A percentile compares a stretch with the other conserved stretches of the same genome.
These are phyloP conservation scores for Phrynosoma blainvillii DNA, from an alignment of 2,113 vertebrate genomes.

Conservation along the genomic window DNA sequence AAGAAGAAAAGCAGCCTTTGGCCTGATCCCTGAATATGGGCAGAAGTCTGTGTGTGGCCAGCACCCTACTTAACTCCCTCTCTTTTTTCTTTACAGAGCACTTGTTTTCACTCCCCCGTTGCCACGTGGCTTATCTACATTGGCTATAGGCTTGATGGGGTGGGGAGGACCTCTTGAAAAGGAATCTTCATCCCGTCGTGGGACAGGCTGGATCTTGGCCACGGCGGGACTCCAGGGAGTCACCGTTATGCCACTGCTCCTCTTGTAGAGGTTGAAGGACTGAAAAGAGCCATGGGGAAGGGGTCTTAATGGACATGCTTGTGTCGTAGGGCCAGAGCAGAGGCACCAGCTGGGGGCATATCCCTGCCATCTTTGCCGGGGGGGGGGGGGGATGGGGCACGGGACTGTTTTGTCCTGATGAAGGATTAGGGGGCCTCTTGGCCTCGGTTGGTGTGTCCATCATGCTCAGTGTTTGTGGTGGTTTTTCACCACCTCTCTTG, in stretches of 20 bases:
- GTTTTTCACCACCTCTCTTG: neutral
- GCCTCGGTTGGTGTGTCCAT: neutral
- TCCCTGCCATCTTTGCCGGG: neutral
- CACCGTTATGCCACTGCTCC: neutral
- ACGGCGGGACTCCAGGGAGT: neutral
- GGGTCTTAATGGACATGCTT: neutral
- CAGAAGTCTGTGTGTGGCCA: neutral
- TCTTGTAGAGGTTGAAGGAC: neutral
- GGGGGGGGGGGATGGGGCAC: neutral
- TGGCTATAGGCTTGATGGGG: conserved; percentile 1
- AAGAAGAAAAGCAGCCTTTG: neutral
- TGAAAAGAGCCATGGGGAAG: neutral
- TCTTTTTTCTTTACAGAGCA: neutral
- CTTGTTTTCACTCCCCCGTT: conserved; percentile 4
- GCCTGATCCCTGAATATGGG: neutral
- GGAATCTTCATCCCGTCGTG: neutral
- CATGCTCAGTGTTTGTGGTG: neutral
- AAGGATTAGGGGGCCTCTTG: neutral
- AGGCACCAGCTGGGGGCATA: neutral
- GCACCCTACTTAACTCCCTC: neutral
- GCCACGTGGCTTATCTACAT: neutral
- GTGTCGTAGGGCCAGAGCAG: neutral
- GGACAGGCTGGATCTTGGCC: conserved; percentile 29
- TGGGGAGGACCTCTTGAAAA: neutral
- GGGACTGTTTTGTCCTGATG: neutral